These are phyloP conservation scores for Cylas formicarius DNA, from an alignment of 1,140 invertebrate species.

Conservation along the genomic window DNA sequence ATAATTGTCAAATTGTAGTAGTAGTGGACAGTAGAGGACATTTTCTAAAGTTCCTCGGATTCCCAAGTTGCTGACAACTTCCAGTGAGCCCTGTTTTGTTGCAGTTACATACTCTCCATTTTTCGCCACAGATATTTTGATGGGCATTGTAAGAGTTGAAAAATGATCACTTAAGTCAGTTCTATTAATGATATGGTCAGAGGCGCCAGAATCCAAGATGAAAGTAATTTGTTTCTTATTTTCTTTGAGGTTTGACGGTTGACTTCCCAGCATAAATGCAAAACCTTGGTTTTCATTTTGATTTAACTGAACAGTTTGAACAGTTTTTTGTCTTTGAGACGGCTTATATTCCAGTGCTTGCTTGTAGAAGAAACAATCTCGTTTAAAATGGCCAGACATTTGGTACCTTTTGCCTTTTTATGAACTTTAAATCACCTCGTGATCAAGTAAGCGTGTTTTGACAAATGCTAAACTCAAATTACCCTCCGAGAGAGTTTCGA, in stretches of 20 bases:
- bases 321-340: background rate
- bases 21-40: background rate
- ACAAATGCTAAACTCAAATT: conserved; percentile 32
- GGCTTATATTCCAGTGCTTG: background rate
- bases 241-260: background rate
- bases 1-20: background rate
- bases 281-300: background rate
- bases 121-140: background rate
- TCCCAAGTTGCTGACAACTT: background rate
- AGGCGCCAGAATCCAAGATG: conserved; percentile 6
- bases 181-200: conserved; percentile 3
- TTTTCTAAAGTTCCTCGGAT: conserved; percentile 2
- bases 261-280: conserved; percentile 6
- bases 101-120: background rate
- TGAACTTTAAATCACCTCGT: conserved; percentile 9
- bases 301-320: conserved; percentile 1
- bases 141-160: background rate
- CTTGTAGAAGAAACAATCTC: background rate
- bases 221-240: background rate
- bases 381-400: background rate
- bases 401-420: background rate
- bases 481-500: conserved; percentile 37
- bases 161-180: background rate
- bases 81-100: background rate
- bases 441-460: conserved; percentile 13